Evolutionary conservation across 2,113 vertebrate genomes (phyloP).

Genomic region (Bubo bubo): DNA sequence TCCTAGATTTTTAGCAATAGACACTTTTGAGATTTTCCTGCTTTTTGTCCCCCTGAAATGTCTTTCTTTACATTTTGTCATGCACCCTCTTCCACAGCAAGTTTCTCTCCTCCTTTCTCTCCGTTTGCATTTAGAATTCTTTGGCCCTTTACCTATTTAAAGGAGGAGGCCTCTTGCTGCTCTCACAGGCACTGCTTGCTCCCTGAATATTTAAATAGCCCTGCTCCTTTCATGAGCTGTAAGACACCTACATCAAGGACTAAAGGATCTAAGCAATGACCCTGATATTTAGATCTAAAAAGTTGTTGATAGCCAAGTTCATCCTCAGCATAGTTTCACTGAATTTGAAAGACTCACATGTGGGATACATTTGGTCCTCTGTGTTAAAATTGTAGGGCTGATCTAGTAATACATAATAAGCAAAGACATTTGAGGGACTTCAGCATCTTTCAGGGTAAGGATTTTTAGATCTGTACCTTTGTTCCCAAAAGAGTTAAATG

Average conservation of each 20-base stretch:
- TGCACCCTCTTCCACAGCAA: neutral
- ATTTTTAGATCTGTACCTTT: slow-evolving; percentile 54
- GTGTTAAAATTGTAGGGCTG: neutral
- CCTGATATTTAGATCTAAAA: slow-evolving; percentile 35
- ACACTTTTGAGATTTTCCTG: neutral
- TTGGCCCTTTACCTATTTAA: neutral
- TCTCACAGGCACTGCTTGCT: neutral
- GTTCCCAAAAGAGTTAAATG: slow-evolving; percentile 43
- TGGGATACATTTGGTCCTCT: neutral
- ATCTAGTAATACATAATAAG: slow-evolving; percentile 7
- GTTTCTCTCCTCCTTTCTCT: neutral
- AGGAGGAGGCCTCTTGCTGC: neutral
- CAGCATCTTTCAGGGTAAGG: neutral
- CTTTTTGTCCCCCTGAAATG: neutral
- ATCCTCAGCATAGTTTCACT: neutral
- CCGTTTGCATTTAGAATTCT: neutral
- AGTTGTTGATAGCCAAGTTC: slow-evolving; percentile 12
- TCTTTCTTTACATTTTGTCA: neutral
- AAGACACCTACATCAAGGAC: slow-evolving; percentile 22
- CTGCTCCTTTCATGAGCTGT: neutral
- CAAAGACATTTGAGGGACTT: slow-evolving; percentile 24
- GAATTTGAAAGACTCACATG: neutral
- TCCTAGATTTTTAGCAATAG: neutral
- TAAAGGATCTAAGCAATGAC: slow-evolving; percentile 13
- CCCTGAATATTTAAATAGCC: slow-evolving; percentile 29